Conservation (phyloP, 2,888 invertebrate genomes). For the Xanthorhoe designata region DNA sequence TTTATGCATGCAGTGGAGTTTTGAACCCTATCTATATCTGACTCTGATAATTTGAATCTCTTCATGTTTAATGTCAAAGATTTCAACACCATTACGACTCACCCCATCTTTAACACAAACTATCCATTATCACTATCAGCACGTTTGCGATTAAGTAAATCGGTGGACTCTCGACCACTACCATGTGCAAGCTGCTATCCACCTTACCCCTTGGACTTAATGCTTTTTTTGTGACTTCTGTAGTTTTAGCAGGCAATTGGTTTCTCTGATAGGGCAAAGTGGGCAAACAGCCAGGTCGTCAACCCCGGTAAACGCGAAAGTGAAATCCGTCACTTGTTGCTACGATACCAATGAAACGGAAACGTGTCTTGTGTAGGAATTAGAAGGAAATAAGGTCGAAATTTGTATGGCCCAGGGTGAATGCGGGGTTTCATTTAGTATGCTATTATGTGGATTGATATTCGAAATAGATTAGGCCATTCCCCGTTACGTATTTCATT, state of each 20-base stretch:
- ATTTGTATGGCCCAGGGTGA: slow-evolving; percentile 49
- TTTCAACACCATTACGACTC: neutral
- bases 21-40: neutral
- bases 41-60: neutral
- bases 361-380: slow-evolving; percentile 60
- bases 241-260: slow-evolving; percentile 50
- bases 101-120: slow-evolving; percentile 41
- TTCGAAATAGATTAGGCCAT: slow-evolving; percentile 33
- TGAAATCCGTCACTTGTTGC: slow-evolving; percentile 77
- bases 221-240: slow-evolving; percentile 34
- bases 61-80: neutral
- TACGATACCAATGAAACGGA: slow-evolving; percentile 58
- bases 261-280: slow-evolving; percentile 50
- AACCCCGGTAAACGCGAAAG: slow-evolving; percentile 67
- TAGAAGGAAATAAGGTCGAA: slow-evolving; percentile 52
- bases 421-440: slow-evolving; percentile 40
- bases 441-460: slow-evolving; percentile 43
- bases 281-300: slow-evolving; percentile 60
- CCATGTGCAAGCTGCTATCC: slow-evolving; percentile 23
- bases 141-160: slow-evolving; percentile 53
- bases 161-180: slow-evolving; percentile 39
- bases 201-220: slow-evolving; percentile 41
- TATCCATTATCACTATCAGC: slow-evolving; percentile 50
- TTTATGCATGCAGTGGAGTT: no score
- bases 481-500: slow-evolving; percentile 25